Percentiles rank a stretch among this genome's conserved stretches.
Evolutionary conservation across 2,797 vertebrate genomes (phyloP).

Genomic region (Acanthurus leucopareius): DNA sequence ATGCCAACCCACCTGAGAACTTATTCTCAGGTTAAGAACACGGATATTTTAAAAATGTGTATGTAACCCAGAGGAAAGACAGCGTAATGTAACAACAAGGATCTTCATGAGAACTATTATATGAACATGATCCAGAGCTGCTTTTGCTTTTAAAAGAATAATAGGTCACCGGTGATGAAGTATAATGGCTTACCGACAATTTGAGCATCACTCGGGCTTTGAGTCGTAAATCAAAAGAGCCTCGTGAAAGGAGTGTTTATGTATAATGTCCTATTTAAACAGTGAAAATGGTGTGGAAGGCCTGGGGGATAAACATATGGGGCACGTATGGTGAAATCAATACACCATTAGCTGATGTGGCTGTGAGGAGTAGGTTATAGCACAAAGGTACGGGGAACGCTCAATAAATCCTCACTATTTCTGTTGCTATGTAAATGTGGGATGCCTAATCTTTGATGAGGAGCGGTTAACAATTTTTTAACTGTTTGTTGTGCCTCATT

Average conservation of each 20-base stretch:
- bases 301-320: constrained; percentile 81
- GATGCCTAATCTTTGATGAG: constrained; percentile 31
- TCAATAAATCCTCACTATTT: constrained; percentile 71
- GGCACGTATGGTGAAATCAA: constrained; percentile 79
- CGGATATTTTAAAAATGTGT: constrained; percentile 9
- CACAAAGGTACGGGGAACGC: constrained; percentile 66
- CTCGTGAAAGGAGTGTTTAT: constrained; percentile 79
- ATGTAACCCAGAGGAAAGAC: too few species aligned
- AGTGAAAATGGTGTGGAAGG: constrained; percentile 75
- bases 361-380: constrained; percentile 68
- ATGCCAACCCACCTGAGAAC: background rate
- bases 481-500: constrained; percentile 51
- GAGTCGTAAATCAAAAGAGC: constrained; percentile 75
- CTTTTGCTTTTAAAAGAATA: constrained; percentile 66
- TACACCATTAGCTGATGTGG: constrained; percentile 82
- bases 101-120: constrained; percentile 57
- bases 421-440: constrained; percentile 66
- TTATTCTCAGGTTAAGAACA: constrained; percentile 16
- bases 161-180: constrained; percentile 64
- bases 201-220: constrained; percentile 68
- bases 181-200: constrained; percentile 58
- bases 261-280: constrained; percentile 81
- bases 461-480: constrained; percentile 54
- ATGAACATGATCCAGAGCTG: constrained; percentile 50
- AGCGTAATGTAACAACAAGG: background rate